Conservation (phyloP, 2,797 vertebrate species). For the Cossypha heuglini region DNA sequence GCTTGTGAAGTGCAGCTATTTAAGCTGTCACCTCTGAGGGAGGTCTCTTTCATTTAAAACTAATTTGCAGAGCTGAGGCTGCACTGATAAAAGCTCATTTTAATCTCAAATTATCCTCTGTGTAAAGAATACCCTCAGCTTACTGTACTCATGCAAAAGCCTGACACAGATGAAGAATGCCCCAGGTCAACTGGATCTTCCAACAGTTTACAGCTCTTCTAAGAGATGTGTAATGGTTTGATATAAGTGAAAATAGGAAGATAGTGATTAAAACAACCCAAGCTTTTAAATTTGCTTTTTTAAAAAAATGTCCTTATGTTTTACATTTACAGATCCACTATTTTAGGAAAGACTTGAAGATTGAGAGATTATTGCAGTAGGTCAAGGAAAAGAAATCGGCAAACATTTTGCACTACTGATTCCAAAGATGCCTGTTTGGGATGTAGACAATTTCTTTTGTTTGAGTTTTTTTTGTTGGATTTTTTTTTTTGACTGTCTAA, state of each 20-base stretch:
- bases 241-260: neutral
- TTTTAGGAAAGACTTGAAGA: constrained; percentile 90
- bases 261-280: neutral
- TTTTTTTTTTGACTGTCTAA: constrained; percentile 44
- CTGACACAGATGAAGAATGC: neutral
- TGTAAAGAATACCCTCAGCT: neutral
- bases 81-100: neutral
- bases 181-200: neutral
- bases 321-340: constrained; percentile 82
- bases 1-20: neutral
- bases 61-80: neutral
- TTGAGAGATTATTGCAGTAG: constrained; percentile 44
- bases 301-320: neutral
- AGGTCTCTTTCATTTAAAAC: neutral
- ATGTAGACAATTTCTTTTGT: constrained; percentile 75
- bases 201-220: neutral
- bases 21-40: neutral
- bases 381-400: constrained; percentile 70
- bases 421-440: constrained; percentile 85
- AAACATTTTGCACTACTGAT: constrained; percentile 85
- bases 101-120: neutral
- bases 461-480: constrained; percentile 53
- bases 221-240: neutral
- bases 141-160: neutral
- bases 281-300: neutral